phyloP scores from a whole-genome alignment of 1,140 invertebrate species.

The Andrena cerasifolii region DNA sequence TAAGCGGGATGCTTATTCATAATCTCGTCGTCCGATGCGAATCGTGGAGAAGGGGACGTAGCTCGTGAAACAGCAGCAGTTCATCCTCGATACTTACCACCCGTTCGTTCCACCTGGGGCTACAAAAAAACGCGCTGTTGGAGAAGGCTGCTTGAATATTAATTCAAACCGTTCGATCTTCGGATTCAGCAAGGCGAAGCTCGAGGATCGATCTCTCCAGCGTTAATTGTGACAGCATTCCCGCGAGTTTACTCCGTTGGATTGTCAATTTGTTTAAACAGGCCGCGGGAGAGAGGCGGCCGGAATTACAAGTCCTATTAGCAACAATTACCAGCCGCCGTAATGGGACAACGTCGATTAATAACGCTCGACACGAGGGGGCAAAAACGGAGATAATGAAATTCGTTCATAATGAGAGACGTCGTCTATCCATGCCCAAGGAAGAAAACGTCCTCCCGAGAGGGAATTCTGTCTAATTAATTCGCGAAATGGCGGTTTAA shows the following conservation, averaged over 20 bases:
- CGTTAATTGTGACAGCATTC: constrained; percentile 11
- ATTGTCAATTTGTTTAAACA: constrained; percentile 21
- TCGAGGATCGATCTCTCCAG: background rate
- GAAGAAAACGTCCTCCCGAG: background rate
- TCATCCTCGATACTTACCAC: background rate
- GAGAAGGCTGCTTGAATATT: background rate
- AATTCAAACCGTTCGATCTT: background rate
- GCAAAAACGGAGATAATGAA: constrained; percentile 25
- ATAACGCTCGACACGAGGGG: background rate
- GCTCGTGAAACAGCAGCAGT: background rate
- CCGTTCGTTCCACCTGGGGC: background rate
- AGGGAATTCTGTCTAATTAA: constrained; percentile 52
- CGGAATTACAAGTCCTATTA: constrained; percentile 14
- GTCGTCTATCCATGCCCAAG: background rate
- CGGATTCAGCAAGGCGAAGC: background rate
- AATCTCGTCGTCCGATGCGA: constrained; percentile 5
- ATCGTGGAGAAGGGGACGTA: background rate
- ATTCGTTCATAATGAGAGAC: constrained; percentile 34
- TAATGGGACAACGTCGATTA: constrained; percentile 44
- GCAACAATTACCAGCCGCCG: constrained; percentile 16
- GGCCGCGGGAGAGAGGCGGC: no score
- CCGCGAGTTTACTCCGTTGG: background rate
- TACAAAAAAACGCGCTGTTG: background rate
- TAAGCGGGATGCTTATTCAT: constrained; percentile 55
- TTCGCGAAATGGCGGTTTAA: constrained; percentile 56